A percentile compares a stretch with the other conserved stretches of the same genome.
These are phyloP conservation scores for Agelaius tricolor DNA, from an alignment of 2,113 vertebrate species.

Conservation along the genomic window DNA sequence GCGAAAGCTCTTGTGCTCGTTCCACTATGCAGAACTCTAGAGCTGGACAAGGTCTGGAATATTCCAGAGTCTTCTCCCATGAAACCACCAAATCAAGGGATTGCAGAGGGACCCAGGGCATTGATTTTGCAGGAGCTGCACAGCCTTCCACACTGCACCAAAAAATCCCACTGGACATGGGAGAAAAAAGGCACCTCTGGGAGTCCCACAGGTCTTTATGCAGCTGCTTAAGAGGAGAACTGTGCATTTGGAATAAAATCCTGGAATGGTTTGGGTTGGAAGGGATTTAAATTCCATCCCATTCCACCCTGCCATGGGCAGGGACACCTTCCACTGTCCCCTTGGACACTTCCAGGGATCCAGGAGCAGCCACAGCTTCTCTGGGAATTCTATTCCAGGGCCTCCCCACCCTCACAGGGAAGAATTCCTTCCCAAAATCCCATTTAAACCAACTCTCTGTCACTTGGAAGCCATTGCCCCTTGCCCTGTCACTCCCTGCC, in stretches of 20 bases:
- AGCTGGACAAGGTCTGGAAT: neutral
- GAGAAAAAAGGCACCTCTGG: too few species aligned
- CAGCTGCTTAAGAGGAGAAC: neutral
- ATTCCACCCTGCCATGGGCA: neutral
- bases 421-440: neutral
- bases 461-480: neutral
- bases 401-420: neutral
- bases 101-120: neutral
- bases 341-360: neutral
- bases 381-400: neutral
- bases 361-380: neutral
- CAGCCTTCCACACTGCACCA: neutral
- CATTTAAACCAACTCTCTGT: neutral
- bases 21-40: neutral
- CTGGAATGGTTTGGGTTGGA: neutral
- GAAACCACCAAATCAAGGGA: neutral
- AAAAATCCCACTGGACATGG: accelerated
- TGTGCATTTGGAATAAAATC: neutral
- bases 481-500: accelerated
- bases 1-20: neutral
- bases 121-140: neutral
- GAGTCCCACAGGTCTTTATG: neutral
- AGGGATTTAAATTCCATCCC: neutral
- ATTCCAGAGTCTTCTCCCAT: neutral
- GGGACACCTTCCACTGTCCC: accelerated